Evolutionary conservation across 2,113 vertebrate genomes (phyloP).

Genomic region (Ammodytes marinus): DNA sequence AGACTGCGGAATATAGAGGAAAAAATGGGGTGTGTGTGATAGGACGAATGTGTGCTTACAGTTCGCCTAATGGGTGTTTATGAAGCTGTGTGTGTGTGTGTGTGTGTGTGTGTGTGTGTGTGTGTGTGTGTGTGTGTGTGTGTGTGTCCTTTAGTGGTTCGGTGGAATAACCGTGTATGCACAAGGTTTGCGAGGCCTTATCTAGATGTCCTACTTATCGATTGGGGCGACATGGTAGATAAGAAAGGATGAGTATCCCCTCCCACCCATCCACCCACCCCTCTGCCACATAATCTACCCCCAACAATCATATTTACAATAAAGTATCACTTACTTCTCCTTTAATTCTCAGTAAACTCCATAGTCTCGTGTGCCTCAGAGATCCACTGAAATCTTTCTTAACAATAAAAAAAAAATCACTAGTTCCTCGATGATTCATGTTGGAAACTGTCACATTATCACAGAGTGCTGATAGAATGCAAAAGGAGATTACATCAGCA

Average conservation of each 20-base stretch:
- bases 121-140: constrained; percentile 26
- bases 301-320: too few species aligned
- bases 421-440: background rate
- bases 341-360: background rate
- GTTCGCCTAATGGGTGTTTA: constrained; percentile 11
- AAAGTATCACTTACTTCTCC: constrained; percentile 66
- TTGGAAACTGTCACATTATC: constrained; percentile 12
- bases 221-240: constrained; percentile 79
- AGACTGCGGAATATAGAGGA: constrained; percentile 16
- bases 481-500: constrained; percentile 7
- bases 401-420: background rate
- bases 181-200: constrained; percentile 73
- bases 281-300: constrained; percentile 72
- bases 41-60: background rate
- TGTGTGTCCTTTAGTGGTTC: constrained; percentile 58
- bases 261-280: constrained; percentile 52
- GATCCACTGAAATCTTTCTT: too few species aligned
- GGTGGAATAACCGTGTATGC: constrained; percentile 67
- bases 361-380: too few species aligned
- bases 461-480: constrained; percentile 5
- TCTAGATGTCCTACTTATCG: constrained; percentile 85
- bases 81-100: constrained; percentile 31
- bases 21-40: constrained; percentile 11
- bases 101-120: constrained; percentile 25
- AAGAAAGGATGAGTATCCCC: constrained; percentile 77